Base-by-base conservation (phyloP, 2,113 vertebrate species). In the Tupaia chinensis region DNA sequence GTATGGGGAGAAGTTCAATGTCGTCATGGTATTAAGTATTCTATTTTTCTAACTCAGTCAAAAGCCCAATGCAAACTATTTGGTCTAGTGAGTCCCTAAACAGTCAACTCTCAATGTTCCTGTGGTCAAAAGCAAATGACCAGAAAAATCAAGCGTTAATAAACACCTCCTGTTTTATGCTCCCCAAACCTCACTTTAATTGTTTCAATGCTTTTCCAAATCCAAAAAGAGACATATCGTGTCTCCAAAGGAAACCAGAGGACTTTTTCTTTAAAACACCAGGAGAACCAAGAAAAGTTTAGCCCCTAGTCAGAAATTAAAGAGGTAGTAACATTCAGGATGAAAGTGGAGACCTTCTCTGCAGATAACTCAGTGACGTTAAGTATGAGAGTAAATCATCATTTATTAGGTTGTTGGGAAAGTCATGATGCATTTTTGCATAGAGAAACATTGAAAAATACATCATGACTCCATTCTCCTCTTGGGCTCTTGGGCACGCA, bases 121-220 rank as follows among this genome's bases (percentile, higher is more conserved):
- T 73, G 34, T 78, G 34, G 61, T 81, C 73, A 95, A 63, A 91
- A 82, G 89, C n/a, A 87, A 89, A 92, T 54, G 53, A 69, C 32
- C 34, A 74, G 11, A 56, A 58, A 80, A 76, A 60, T 17, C 53
- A 63, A 66, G 63, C 2, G 23, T 61, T 25, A 53, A 3, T 7
- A 87, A 70, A 93, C 12, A 3, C 12, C 44, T 3, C 10, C 54
- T 66, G 58, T 11, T 86, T 80, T 66, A 74, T 54, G 22, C 0
- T 95, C n/a, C 68, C 61, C 61, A 81, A 77, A 66, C 13, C 27
- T 79, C 27, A 63, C 25, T 63, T 58, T n/a, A 80, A 69, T 72
- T 54, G 16, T 68, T 60, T 54, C 29, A 22, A 1, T 15, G 14
- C 9, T 32, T 88, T 93, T 91, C 54, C 44, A 81, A 94, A 80